Evolutionary conservation across 1,140 invertebrate genomes (phyloP).

Genomic region (Trialeurodes vaporariorum): DNA sequence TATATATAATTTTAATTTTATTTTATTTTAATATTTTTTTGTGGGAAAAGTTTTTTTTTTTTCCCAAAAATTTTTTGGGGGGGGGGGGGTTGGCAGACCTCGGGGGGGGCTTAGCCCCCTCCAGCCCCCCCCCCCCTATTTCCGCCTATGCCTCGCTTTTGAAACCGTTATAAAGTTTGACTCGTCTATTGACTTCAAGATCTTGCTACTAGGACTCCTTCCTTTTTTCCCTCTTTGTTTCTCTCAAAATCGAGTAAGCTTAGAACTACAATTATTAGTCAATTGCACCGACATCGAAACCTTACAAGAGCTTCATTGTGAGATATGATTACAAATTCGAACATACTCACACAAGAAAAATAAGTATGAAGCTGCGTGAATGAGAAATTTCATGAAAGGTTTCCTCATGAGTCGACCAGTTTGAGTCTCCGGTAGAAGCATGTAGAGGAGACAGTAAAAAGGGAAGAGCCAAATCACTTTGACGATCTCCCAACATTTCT

Average conservation of each 20-base stretch:
- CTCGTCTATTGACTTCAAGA: no score
- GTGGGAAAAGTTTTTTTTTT: no score
- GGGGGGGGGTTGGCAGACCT: no score
- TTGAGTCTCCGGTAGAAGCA: conserved; percentile 60
- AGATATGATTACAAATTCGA: neutral
- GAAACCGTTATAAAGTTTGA: no score
- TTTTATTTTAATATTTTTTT: no score
- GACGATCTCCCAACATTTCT: conserved; percentile 56
- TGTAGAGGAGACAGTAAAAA: conserved; percentile 69
- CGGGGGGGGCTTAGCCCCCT: no score
- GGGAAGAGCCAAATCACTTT: conserved; percentile 72
- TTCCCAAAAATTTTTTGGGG: no score
- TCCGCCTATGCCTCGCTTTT: no score
- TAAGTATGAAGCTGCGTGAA: conserved; percentile 81
- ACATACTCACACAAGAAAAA: conserved; percentile 70
- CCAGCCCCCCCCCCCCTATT: no score
- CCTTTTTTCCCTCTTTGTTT: neutral
- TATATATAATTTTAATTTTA: no score
- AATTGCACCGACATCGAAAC: neutral
- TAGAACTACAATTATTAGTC: neutral
- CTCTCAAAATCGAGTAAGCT: neutral
- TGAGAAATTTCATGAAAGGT: conserved; percentile 90
- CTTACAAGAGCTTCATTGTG: neutral
- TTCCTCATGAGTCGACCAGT: conserved; percentile 68
- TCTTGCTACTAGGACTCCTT: no score